Conservation (phyloP, 30 jellyfish, hydroid and myxozoan genomes). For the Hydractinia symbiolongicarpus region DNA sequence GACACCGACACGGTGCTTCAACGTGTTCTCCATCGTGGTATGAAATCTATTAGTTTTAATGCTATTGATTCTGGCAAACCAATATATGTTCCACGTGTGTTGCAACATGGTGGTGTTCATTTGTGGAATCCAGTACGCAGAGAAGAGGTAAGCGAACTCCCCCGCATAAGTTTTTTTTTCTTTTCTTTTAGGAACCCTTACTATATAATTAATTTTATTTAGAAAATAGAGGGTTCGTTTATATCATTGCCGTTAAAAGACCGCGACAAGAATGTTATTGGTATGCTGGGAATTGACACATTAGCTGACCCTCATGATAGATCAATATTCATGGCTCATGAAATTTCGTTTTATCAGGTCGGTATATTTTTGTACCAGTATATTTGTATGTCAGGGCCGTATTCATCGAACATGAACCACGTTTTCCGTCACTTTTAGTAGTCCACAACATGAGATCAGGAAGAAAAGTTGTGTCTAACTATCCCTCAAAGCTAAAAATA, state of each 20-base stretch:
- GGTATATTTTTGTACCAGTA: background rate
- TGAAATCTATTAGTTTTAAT: conserved; percentile 68
- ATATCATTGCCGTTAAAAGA: conserved; percentile 84
- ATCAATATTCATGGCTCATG: conserved; percentile 79
- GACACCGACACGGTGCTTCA: conserved; percentile 49
- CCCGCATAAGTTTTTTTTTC: background rate
- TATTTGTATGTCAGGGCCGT: too few relatives aligned
- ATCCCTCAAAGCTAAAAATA: too few relatives aligned
- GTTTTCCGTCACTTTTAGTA: too few relatives aligned
- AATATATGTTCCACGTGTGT: conserved; percentile 81
- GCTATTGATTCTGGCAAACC: conserved; percentile 92
- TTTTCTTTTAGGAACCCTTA: background rate
- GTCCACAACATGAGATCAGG: too few relatives aligned
- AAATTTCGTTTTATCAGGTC: conserved; percentile 95
- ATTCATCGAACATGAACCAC: too few relatives aligned
- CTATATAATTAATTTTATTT: background rate
- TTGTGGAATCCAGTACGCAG: conserved; percentile 73
- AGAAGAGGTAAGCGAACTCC: conserved; percentile 52
- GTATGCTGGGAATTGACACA: conserved; percentile 86
- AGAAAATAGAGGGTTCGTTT: conserved; percentile 88
- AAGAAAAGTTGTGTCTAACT: too few relatives aligned
- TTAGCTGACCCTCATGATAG: conserved; percentile 93
- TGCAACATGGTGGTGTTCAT: conserved; percentile 90
- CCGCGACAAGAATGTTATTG: conserved; percentile 65
- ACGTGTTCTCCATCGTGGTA: conserved; percentile 64